Conservation (phyloP, 2,113 vertebrate genomes). For the Camelus dromedarius region DNA sequence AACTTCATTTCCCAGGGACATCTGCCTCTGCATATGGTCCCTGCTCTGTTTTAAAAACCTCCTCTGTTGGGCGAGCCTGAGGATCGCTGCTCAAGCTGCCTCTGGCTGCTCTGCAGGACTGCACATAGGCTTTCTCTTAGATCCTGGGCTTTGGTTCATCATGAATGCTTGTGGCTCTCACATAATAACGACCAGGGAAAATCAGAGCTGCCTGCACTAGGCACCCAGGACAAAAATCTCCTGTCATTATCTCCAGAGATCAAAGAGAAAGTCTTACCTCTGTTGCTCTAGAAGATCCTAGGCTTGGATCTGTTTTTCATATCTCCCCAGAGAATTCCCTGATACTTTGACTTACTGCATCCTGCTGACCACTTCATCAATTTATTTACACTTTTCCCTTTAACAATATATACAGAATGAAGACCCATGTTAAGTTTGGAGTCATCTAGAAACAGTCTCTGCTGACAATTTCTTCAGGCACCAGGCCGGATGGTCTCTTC, state of each 20-base stretch:
- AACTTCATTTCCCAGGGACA: conserved; percentile 24
- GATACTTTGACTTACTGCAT: neutral
- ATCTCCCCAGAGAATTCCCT: neutral
- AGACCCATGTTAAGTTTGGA: neutral
- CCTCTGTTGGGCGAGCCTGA: neutral
- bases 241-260: neutral
- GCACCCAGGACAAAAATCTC: neutral
- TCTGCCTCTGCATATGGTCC: neutral
- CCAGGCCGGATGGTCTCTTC: neutral
- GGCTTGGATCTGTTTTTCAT: neutral
- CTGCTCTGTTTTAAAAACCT: neutral
- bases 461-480: neutral
- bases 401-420: neutral
- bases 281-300: neutral
- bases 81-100: neutral
- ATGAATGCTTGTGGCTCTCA: neutral
- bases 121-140: neutral
- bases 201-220: neutral
- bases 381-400: neutral
- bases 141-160: neutral
- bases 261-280: neutral
- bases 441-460: neutral
- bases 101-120: neutral
- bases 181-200: neutral
- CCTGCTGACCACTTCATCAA: neutral